These are phyloP conservation scores for Portevinia maculata DNA, from an alignment of 2,888 invertebrate genomes.

Conservation along the genomic window DNA sequence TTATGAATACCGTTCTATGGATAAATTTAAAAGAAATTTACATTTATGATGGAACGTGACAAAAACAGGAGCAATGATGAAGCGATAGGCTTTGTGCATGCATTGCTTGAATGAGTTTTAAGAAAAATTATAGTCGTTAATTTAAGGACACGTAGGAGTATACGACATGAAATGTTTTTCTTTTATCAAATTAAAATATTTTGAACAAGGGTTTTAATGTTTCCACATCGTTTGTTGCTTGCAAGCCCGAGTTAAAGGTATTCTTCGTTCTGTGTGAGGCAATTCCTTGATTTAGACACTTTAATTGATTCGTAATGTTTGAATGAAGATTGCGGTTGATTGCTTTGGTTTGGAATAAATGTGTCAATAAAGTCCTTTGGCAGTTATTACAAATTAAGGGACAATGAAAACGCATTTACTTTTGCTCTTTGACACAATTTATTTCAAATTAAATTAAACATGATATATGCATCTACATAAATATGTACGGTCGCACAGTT, in stretches of 20 bases:
- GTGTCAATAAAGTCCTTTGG: background rate
- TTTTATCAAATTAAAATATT: background rate
- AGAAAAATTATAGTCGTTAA: background rate
- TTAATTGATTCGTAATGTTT: background rate
- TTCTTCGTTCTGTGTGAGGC: background rate
- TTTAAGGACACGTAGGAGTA: slow-evolving; percentile 9
- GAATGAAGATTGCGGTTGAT: background rate
- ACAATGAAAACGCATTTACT: background rate
- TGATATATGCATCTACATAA: too few relatives aligned
- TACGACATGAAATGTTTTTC: background rate
- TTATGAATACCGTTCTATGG: background rate
- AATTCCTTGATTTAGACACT: background rate
- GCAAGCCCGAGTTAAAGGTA: too few relatives aligned
- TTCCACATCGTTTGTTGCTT: background rate
- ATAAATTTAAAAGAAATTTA: slow-evolving; percentile 24
- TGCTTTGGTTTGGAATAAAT: background rate
- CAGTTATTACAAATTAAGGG: background rate
- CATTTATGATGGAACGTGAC: slow-evolving; percentile 34
- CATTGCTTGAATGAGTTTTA: background rate
- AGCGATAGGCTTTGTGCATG: background rate
- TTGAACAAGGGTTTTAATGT: background rate
- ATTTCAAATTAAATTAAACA: too few relatives aligned
- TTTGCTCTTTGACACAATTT: too few relatives aligned
- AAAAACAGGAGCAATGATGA: slow-evolving; percentile 13
- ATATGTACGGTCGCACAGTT: too few relatives aligned